A percentile compares a stretch with the other conserved stretches of the same genome.
phyloP scores from a whole-genome alignment of 2,113 vertebrate species.

The Prunella fulvescens region DNA sequence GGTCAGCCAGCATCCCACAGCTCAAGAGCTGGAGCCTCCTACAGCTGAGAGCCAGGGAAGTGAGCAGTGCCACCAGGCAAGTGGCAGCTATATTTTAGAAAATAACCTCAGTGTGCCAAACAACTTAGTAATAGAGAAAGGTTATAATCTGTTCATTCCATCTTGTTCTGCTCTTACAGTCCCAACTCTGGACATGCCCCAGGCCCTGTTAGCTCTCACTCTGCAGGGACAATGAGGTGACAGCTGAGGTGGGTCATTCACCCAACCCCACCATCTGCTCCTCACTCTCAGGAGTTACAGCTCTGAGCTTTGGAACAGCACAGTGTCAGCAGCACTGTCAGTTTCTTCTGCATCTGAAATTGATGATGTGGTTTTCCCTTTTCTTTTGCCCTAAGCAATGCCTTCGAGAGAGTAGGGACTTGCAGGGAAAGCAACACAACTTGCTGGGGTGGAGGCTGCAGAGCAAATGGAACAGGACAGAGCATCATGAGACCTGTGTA shows the following conservation, averaged over 20 bases:
- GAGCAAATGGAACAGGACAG: neutral
- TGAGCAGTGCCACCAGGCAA: neutral
- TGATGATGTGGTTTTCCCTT: neutral
- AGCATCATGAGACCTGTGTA: rapidly evolving
- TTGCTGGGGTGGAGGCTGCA: neutral
- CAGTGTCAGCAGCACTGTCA: neutral
- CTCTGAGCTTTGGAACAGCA: neutral
- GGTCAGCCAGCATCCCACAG: neutral
- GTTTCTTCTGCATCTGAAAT: neutral
- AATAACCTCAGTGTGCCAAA: neutral
- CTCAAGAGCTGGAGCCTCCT: neutral
- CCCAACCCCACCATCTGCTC: neutral
- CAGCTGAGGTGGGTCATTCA: neutral
- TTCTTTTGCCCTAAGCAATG: neutral
- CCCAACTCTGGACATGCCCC: neutral
- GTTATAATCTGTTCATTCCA: neutral
- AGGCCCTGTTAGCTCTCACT: neutral
- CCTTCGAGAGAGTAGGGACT: neutral
- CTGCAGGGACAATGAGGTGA: neutral
- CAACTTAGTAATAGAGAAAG: neutral
- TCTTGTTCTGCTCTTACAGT: neutral
- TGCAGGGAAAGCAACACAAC: neutral
- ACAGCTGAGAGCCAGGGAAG: neutral
- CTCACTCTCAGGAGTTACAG: neutral
- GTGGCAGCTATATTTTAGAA: neutral